Evolutionary conservation across 1,140 invertebrate species (phyloP).

Genomic region (Trissolcus basalis): DNA sequence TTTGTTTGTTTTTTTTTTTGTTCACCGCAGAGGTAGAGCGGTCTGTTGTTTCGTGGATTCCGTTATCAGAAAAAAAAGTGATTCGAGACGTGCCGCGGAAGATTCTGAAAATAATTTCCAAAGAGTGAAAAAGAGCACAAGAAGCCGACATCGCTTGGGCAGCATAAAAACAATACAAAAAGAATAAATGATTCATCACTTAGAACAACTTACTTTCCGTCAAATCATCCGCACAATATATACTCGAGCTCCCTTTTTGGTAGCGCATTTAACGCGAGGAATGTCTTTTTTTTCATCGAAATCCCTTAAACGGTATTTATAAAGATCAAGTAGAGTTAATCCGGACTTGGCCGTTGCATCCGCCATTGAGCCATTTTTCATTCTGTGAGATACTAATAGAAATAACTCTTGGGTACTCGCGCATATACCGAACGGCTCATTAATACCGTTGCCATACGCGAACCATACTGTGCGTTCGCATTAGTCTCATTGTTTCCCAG

Average conservation of each 20-base stretch:
- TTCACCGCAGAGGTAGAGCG: too few relatives aligned
- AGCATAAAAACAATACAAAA: too few relatives aligned
- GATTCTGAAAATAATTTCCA: too few relatives aligned
- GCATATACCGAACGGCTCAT: constrained; percentile 42
- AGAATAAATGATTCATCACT: too few relatives aligned
- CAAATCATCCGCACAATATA: too few relatives aligned
- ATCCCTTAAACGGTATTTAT: constrained; percentile 17
- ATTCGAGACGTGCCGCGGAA: neutral
- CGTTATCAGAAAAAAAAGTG: constrained; percentile 15
- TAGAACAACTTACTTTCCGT: too few relatives aligned
- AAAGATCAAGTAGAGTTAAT: constrained; percentile 19
- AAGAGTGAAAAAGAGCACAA: too few relatives aligned
- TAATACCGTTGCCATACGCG: constrained; percentile 34
- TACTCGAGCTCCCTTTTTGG: neutral
- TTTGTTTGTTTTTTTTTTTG: too few relatives aligned
- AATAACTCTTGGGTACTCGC: constrained; percentile 12
- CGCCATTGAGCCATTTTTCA: constrained; percentile 23
- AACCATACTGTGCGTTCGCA: constrained; percentile 18
- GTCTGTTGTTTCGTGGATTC: constrained; percentile 14
- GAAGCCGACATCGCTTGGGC: too few relatives aligned
- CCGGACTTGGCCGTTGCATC: neutral
- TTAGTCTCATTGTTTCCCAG: constrained; percentile 45
- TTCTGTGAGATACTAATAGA: constrained; percentile 34
- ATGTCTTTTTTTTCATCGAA: neutral
- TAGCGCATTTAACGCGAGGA: too few relatives aligned